phyloP scores from a whole-genome alignment of 2,797 vertebrate genomes.

The Helarctos malayanus region DNA sequence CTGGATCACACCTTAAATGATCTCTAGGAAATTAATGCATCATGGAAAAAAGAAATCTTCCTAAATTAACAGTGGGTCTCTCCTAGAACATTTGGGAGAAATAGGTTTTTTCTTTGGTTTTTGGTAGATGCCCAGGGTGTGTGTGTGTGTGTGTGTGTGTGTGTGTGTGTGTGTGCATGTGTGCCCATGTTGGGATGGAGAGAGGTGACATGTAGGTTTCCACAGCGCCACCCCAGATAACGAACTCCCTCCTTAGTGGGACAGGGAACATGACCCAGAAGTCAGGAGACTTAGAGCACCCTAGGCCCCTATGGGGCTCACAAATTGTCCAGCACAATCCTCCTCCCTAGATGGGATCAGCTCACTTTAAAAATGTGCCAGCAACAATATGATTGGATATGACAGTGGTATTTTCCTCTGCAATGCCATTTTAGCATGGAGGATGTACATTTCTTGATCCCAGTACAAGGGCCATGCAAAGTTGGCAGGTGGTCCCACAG shows the following conservation, averaged over 20 bases:
- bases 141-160: not conserved
- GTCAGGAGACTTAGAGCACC: not conserved
- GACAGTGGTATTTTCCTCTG: not conserved
- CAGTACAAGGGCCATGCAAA: not conserved
- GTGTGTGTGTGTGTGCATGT: not conserved
- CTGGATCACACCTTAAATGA: conserved; percentile 85
- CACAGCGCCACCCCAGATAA: not conserved
- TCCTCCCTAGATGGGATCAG: not conserved
- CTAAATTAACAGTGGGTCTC: conserved; percentile 81
- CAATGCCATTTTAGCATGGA: not conserved
- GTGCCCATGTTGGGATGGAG: not conserved
- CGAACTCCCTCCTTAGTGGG: not conserved
- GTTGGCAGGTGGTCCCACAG: not conserved
- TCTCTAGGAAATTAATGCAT: conserved; percentile 87
- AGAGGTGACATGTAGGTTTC: not conserved
- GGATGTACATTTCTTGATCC: not conserved
- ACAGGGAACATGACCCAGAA: not conserved
- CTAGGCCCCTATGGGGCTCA: not conserved
- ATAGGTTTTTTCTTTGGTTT: not conserved
- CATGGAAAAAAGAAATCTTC: conserved; percentile 71
- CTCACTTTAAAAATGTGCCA: not conserved
- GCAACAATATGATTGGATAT: too few species aligned
- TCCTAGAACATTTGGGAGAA: not conserved
- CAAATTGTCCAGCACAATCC: not conserved
- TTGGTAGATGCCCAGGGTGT: not conserved